A percentile compares a stretch with the other conserved stretches of the same genome.
phyloP scores from a whole-genome alignment of 2,113 vertebrate genomes.

The Protobothrops mucrosquamatus region DNA sequence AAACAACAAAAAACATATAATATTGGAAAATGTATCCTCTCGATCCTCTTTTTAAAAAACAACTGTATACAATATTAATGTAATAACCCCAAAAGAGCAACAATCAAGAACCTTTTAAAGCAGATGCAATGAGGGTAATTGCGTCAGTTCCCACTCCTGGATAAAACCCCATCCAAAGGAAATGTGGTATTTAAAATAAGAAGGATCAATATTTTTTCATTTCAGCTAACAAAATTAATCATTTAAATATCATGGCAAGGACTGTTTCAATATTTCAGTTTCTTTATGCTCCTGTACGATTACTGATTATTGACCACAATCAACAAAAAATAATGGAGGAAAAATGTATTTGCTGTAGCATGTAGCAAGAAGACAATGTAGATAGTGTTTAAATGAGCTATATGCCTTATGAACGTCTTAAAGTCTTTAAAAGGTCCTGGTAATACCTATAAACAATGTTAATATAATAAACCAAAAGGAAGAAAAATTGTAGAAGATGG shows the following conservation, averaged over 20 bases:
- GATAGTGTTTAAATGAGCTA: neutral
- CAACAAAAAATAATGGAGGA: neutral
- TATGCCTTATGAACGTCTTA: neutral
- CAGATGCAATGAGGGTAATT: neutral
- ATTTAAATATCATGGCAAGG: neutral
- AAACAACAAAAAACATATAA: neutral
- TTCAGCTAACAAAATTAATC: neutral
- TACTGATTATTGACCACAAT: neutral
- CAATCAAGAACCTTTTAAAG: neutral
- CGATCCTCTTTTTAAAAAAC: neutral
- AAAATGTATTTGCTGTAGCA: neutral
- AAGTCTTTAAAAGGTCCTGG: neutral
- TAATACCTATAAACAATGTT: neutral
- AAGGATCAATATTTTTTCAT: neutral
- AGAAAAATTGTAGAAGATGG: accelerated
- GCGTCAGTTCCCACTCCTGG: neutral
- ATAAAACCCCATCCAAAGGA: neutral
- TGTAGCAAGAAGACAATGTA: neutral
- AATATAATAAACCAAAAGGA: neutral
- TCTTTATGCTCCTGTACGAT: neutral
- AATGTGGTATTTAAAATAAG: neutral
- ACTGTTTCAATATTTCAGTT: neutral
- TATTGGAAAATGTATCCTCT: neutral
- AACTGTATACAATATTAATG: neutral
- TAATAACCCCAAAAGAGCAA: neutral